Evolutionary conservation across 2,888 invertebrate genomes (phyloP), one percentile per base, ranked within the genome.

Genomic region (Mesochorus sp.): DNA sequence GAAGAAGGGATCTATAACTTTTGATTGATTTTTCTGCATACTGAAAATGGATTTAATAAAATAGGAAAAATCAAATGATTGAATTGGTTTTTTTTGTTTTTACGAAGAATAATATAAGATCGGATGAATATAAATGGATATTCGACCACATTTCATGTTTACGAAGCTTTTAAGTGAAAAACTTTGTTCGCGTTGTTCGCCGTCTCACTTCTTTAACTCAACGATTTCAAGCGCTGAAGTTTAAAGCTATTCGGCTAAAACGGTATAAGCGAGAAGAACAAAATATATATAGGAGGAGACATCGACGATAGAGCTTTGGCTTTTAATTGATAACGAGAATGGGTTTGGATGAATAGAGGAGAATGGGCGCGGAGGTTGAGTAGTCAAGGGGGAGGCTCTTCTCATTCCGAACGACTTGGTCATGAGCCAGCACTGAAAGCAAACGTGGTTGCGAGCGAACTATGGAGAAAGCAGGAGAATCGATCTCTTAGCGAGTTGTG

Each of bases 381-480:
- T 5, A 19, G 44, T 4, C 12, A 8, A 44, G 24, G 19, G 44
- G 26, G 19, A 17, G 19, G 10, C 14, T 26, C 39, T 24, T 19
- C 14, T 47, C 70, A 31, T 37, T 37, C 37, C 19, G 12, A 44
- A 6, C 55, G 24, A 53, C 12, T 72, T 24, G 44, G 42, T 53
- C 53, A 72, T 37, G 55, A 64, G 62, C 34, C 42, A 44, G 17
- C 8, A 19, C 5, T 39, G 10, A 2, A 10, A 34, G 28, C n/a
- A 34, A 12, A 12, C 34, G 17, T n/a, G 34, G 34, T 19, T 17
- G 57, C n/a, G 42, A 42, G 19, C 3, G 21, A 10, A 12, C 4
- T 17, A 39, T 6, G 55, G 34, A 3, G 39, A 66, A 51, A 57
- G 51, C 51, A 61, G 24, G 31, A 59, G 42, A 47, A 59, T 74